Percentiles rank a stretch among this genome's conserved stretches.
phyloP scores from a whole-genome alignment of 2,888 invertebrate species.

The Tetragonula carbonaria region DNA sequence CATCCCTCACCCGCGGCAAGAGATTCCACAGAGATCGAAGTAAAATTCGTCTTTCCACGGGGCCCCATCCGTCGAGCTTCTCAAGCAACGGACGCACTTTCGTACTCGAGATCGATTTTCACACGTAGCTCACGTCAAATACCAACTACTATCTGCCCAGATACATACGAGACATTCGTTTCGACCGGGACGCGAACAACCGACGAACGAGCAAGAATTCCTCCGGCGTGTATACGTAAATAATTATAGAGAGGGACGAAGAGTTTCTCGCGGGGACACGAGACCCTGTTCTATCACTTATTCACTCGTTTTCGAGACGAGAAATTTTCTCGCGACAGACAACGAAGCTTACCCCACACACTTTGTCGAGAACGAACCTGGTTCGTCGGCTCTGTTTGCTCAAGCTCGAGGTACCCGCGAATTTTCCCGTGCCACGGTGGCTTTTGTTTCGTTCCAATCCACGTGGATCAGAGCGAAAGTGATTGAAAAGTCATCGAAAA shows the following conservation, averaged over 20 bases:
- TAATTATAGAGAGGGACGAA: too few species aligned
- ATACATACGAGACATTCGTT: too few species aligned
- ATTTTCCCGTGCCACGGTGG: background rate
- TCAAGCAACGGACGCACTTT: slow-evolving; percentile 19
- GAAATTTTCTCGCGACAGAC: slow-evolving; percentile 23
- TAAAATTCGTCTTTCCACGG: background rate
- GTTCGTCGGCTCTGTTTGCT: background rate
- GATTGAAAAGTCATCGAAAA: too few species aligned
- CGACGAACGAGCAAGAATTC: too few species aligned
- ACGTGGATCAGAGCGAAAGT: too few species aligned
- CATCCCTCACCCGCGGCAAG: slow-evolving; percentile 34
- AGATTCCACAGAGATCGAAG: slow-evolving; percentile 7
- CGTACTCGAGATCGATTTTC: background rate
- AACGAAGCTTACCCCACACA: slow-evolving; percentile 31
- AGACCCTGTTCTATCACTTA: too few species aligned
- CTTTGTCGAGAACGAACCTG: background rate
- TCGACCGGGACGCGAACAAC: too few species aligned
- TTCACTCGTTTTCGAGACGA: background rate
- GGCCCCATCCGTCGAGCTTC: background rate
- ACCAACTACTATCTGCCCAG: too few species aligned
- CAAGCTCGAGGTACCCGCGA: background rate
- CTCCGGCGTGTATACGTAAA: too few species aligned
- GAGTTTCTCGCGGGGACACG: too few species aligned
- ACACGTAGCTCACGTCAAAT: background rate
- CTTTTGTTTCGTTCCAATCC: too few species aligned